Base-by-base conservation (phyloP, 1,140 invertebrate species). In the Danaus melanippus region DNA sequence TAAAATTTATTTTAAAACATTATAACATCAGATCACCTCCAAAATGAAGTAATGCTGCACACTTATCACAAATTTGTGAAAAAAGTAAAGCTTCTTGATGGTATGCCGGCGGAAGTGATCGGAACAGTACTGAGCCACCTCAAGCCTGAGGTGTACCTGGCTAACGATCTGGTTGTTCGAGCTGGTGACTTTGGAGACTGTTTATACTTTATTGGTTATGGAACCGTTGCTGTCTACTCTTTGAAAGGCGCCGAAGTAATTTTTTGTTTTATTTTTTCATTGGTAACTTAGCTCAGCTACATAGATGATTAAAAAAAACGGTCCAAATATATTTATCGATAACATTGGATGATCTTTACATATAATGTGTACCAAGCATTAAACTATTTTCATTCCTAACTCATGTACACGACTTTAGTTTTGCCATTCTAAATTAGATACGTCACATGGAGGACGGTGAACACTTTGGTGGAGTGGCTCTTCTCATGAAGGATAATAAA, bases 171-270 rank as follows among this genome's bases (percentile, higher is more conserved):
- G 9, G 89, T 91, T 11, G 72, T 89, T 3, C 88, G 88, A 66
- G 88, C 89, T 4, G 89, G 88, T 0, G 79, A 83, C 10, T 68
- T 80, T 9, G 90, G 90, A 9, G 88, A 90, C 43, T 90, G 87
- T 59, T 90, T 91, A 89, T 91, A 87, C 63, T 91, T 91, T 56
- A 71, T 91, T 9, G 80, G 85, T 0, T 84, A 74, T 51, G 90
- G 90, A 39, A 89, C 89, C 4, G 89, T 91, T 0, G 87, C 88
- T 2, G 79, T 91, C n/a, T 80, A 88, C n/a, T 89, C 90, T 0
- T 79, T 88, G 7, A 89, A 88, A 12, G 90, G 90, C 40, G 88
- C 87, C 64, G 90, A 91, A 71, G 88, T 67, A 6, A n/a, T 9
- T 44, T 2, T 44, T 9, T 44, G 9, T 44, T 44, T 44, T 44